Conservation (phyloP, 2,797 vertebrate species). For the Philypnodon macrostomus region DNA sequence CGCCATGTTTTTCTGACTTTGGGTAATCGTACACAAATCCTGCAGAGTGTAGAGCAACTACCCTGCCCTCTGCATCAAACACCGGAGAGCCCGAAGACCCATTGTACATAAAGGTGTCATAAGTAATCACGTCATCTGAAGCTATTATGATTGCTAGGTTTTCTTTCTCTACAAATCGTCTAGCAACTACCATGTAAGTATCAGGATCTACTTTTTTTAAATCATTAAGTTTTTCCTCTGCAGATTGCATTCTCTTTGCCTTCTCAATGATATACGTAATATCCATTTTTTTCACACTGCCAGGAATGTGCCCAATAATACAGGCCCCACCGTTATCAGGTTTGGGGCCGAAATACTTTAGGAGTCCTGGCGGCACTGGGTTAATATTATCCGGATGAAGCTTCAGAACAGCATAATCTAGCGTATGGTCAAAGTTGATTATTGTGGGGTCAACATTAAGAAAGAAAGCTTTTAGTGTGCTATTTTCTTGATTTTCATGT, state of each 20-base stretch:
- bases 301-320: conserved; percentile 35
- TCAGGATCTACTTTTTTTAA: accelerated
- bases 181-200: accelerated
- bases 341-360: conserved; percentile 7
- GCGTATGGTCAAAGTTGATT: accelerated
- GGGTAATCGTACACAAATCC: accelerated
- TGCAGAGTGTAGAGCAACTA: conserved; percentile 28
- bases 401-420: conserved; percentile 21
- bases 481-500: accelerated
- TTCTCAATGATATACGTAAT: conserved; percentile 20
- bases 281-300: conserved; percentile 24
- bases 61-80: not conserved
- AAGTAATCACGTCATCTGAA: not conserved
- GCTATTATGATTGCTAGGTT: conserved; percentile 1
- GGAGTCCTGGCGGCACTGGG: conserved; percentile 26
- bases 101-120: conserved; percentile 26
- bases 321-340: conserved; percentile 2
- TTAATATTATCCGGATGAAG: conserved; percentile 2
- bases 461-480: accelerated
- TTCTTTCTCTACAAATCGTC: not conserved
- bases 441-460: not conserved
- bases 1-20: accelerated
- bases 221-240: accelerated
- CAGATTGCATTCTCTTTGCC: not conserved
- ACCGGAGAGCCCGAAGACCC: conserved; percentile 44